Base-by-base conservation (phyloP, 2,888 invertebrate genomes). In the Tiliacea citrago region DNA sequence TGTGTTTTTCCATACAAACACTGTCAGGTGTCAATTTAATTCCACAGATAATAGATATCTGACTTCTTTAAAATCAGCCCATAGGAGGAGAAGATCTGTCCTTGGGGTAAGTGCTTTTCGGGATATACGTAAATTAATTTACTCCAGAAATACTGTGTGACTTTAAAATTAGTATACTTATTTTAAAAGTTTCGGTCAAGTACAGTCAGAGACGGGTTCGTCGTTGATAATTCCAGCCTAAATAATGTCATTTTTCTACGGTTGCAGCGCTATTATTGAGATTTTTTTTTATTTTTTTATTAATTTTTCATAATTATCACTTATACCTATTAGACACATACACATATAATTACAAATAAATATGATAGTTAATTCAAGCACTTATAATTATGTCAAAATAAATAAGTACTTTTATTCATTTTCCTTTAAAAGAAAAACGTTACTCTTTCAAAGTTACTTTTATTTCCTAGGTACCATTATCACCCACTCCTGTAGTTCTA, bases 381-480 rank as follows among this genome's bases (percentile, higher is more conserved):
- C 45, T 42, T 21, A 21, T 21, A 51, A 0, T 49, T 49, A 49
- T 49, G 9, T 51, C 8, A 9, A 51, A 45, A 18, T 18, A 62
- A 45, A 45, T 0, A 45, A 51, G 9, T 21, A 49, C 21, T 0
- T 53, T 8, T 21, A 21, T 0, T 29, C 1, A 29, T 49, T 13
- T 2, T 49, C 6, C 18, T 47, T 16, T 21, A 16, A 1, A 49
- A 51, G 1, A 9, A 29, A 42, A 51, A 21, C 2, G 55, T 53
- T 12, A 2, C 6, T 2, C 24, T 21, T 39, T 39, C 7, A 42
- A 51, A 13, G 0, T 29, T 13, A 18, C 3, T 13, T 73, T 42
- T 51, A 72, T 61, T 45, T 45, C 35, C 5, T 1, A 39, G 39
- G 7, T 39, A 8, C n/a, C n/a, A 72, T 72, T 60, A 72, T 45